phyloP scores from a whole-genome alignment of 2,888 invertebrate genomes.

The Melikaiella ostensackeni region DNA sequence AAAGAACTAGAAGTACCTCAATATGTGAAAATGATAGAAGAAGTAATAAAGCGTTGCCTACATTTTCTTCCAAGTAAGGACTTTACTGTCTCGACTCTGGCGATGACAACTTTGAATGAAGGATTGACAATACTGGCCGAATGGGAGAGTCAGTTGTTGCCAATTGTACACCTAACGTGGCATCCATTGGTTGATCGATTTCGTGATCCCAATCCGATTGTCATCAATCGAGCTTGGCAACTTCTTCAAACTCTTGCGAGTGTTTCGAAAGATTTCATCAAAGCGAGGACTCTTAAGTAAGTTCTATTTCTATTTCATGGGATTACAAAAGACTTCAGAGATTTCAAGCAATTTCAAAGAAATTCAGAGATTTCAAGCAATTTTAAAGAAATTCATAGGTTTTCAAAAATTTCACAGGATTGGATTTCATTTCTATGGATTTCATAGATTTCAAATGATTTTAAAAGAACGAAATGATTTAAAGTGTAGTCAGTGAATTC shows the following conservation, averaged over 20 bases:
- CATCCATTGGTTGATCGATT: conserved; percentile 84
- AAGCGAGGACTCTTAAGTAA: conserved; percentile 83
- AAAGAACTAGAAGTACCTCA: conserved; percentile 78
- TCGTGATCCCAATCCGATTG: conserved; percentile 79
- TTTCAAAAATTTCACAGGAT: too few species aligned
- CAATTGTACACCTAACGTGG: conserved; percentile 87
- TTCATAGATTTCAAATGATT: too few species aligned
- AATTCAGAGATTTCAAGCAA: too few species aligned
- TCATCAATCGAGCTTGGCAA: conserved; percentile 81
- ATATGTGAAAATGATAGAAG: conserved; percentile 81
- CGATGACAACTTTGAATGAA: conserved; percentile 81
- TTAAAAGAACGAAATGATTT: too few species aligned
- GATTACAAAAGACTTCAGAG: too few species aligned
- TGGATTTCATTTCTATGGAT: too few species aligned
- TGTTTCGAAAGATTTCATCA: conserved; percentile 85
- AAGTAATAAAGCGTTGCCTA: conserved; percentile 82
- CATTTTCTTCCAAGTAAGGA: conserved; percentile 83
- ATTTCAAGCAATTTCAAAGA: too few species aligned
- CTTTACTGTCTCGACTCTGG: conserved; percentile 80
- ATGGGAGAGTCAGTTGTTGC: conserved; percentile 84
- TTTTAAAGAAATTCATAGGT: too few species aligned
- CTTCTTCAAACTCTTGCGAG: conserved; percentile 82
- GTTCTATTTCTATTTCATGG: too few species aligned
- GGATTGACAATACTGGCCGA: conserved; percentile 82
- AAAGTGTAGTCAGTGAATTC: too few species aligned